phyloP scores from a whole-genome alignment of 2,797 vertebrate genomes.

The Arrhamphus sclerolepis region DNA sequence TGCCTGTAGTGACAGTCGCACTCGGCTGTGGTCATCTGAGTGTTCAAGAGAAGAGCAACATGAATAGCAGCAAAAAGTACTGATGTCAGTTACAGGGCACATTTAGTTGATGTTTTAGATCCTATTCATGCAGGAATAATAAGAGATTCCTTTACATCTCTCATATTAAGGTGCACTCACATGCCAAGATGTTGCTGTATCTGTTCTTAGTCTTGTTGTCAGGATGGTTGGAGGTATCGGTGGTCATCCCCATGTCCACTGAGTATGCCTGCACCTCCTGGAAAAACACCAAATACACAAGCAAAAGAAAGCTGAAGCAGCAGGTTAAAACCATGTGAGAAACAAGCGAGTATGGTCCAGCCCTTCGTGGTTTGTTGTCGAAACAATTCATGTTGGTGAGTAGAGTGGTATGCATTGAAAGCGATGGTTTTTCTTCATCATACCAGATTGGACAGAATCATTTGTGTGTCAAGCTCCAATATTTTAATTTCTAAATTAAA shows the following conservation, averaged over 20 bases:
- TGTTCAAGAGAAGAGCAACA: conserved; percentile 7
- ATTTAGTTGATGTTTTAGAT: too few species aligned
- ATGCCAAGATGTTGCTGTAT: conserved; percentile 94
- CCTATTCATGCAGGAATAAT: too few species aligned
- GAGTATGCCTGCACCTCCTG: conserved; percentile 93
- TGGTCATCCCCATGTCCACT: conserved; percentile 89
- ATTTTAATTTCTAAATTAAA: too few species aligned
- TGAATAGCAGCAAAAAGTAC: too few species aligned
- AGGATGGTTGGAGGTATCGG: conserved; percentile 91
- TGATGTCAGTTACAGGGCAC: too few species aligned
- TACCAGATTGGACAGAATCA: too few species aligned
- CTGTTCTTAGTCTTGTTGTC: conserved; percentile 95
- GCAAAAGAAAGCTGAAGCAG: neutral
- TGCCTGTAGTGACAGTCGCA: conserved; percentile 84
- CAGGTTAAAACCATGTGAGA: neutral
- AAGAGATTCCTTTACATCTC: neutral
- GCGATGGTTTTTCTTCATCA: too few species aligned
- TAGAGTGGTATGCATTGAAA: too few species aligned
- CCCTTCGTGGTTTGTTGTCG: too few species aligned
- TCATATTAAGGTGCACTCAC: conserved; percentile 77
- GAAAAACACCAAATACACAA: conserved; percentile 39
- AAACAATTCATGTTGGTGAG: too few species aligned
- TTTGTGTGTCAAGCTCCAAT: too few species aligned
- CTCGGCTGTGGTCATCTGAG: conserved; percentile 95
- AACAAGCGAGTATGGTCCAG: too few species aligned